Percentiles rank a stretch among this genome's conserved stretches.
Evolutionary conservation across 2,113 vertebrate genomes (phyloP).

Genomic region (Strix uralensis): DNA sequence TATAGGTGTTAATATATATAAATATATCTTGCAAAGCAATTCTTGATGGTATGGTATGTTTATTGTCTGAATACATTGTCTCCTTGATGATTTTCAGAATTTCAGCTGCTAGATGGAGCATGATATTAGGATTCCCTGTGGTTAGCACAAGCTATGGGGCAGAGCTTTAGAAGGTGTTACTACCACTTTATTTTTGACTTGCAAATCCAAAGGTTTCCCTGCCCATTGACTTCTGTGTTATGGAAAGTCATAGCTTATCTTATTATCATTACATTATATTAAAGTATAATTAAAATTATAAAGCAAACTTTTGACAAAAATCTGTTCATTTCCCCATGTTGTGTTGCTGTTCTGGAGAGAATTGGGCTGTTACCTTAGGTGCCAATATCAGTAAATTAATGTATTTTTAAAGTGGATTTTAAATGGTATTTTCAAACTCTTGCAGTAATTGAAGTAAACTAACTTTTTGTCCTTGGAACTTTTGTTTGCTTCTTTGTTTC

Average conservation of each 20-base stretch:
- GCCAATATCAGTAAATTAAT: neutral
- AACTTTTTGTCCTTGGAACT: neutral
- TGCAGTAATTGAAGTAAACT: neutral
- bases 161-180: neutral
- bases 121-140: neutral
- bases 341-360: neutral
- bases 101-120: neutral
- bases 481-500: neutral
- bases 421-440: neutral
- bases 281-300: neutral
- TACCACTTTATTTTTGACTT: neutral
- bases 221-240: neutral
- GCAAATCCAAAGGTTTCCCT: neutral
- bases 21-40: neutral
- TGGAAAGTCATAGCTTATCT: neutral
- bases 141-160: neutral
- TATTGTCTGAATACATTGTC: neutral
- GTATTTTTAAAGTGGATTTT: neutral
- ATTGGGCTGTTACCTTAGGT: neutral
- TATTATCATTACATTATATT: neutral
- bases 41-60: neutral
- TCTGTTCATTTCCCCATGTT: neutral
- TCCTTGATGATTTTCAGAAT: neutral
- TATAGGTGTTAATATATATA: neutral
- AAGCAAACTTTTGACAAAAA: neutral